Conservation (phyloP, 2,113 vertebrate genomes). For the Menidia beryllina region DNA sequence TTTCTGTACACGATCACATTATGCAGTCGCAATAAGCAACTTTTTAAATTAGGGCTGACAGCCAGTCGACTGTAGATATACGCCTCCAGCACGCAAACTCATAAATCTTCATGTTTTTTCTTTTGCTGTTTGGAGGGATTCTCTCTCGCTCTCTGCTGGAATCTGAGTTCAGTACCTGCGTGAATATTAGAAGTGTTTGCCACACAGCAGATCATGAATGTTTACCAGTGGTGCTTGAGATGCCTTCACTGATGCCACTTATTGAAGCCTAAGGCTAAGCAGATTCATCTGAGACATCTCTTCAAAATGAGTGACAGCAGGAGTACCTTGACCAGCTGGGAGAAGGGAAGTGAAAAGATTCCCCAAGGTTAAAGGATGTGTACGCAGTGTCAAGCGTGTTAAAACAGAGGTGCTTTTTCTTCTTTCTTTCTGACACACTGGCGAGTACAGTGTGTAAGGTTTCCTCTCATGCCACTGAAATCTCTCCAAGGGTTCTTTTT, state of each 20-base stretch:
- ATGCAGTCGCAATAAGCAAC: slow-evolving; percentile 11
- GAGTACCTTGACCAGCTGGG: slow-evolving; percentile 27
- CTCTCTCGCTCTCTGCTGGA: neutral
- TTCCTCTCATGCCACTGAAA: neutral
- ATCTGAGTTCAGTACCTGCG: neutral
- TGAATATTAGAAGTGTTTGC: slow-evolving; percentile 30
- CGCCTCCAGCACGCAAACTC: neutral
- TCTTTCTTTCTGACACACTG: neutral
- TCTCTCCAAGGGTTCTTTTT: neutral
- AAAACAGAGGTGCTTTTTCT: neutral
- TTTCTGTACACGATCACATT: slow-evolving; percentile 6
- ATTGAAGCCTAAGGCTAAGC: slow-evolving; percentile 37
- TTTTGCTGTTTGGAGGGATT: neutral
- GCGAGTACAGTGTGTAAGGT: neutral
- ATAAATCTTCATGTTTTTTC: neutral
- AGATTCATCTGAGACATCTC: slow-evolving; percentile 31
- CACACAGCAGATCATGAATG: slow-evolving; percentile 4
- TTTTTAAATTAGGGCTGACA: slow-evolving; percentile 26
- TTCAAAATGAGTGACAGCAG: slow-evolving; percentile 47
- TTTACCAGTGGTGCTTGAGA: slow-evolving; percentile 10
- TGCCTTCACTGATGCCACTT: slow-evolving; percentile 50
- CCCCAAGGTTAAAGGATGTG: slow-evolving; percentile 29
- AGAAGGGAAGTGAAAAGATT: slow-evolving; percentile 4
- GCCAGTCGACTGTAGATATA: neutral
- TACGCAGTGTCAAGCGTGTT: neutral